Percentiles rank a stretch among this genome's conserved stretches.
phyloP scores from a whole-genome alignment of 2,888 invertebrate genomes.

The Papilio demoleus region DNA sequence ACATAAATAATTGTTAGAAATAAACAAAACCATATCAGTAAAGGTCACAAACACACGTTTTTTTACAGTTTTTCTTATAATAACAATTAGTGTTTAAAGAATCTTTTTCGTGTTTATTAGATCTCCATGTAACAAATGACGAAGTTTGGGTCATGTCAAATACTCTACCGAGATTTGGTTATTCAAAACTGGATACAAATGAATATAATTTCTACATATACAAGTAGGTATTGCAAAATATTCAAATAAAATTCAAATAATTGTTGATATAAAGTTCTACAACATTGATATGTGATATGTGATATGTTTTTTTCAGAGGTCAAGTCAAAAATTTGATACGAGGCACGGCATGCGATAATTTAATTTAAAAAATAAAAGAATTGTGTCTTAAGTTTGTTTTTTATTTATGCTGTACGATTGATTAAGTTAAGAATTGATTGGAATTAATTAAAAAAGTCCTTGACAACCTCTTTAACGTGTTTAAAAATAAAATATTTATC shows the following conservation, averaged over 20 bases:
- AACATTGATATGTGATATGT: too few species aligned
- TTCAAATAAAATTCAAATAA: too few species aligned
- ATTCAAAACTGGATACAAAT: constrained; percentile 83
- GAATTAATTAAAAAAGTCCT: too few species aligned
- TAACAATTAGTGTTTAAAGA: too few species aligned
- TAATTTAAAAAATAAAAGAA: not conserved
- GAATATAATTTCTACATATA: constrained; percentile 86
- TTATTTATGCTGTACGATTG: not conserved
- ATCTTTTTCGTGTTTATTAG: constrained; percentile 45
- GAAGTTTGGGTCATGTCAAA: constrained; percentile 88
- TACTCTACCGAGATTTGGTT: constrained; percentile 86
- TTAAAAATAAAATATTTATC: too few species aligned
- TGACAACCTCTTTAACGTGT: too few species aligned
- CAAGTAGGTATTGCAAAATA: constrained; percentile 50
- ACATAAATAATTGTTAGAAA: too few species aligned
- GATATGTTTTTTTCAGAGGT: constrained; percentile 55
- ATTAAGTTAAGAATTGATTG: too few species aligned
- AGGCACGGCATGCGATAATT: constrained; percentile 54
- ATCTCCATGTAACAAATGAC: constrained; percentile 83
- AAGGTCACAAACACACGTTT: too few species aligned
- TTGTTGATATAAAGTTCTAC: too few species aligned
- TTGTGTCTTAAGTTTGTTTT: not conserved
- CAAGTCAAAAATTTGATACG: constrained; percentile 58
- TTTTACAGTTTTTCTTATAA: too few species aligned
- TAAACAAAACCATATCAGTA: too few species aligned